Evolutionary conservation across 2,113 vertebrate genomes (phyloP).

Genomic region (Heliornis fulica): DNA sequence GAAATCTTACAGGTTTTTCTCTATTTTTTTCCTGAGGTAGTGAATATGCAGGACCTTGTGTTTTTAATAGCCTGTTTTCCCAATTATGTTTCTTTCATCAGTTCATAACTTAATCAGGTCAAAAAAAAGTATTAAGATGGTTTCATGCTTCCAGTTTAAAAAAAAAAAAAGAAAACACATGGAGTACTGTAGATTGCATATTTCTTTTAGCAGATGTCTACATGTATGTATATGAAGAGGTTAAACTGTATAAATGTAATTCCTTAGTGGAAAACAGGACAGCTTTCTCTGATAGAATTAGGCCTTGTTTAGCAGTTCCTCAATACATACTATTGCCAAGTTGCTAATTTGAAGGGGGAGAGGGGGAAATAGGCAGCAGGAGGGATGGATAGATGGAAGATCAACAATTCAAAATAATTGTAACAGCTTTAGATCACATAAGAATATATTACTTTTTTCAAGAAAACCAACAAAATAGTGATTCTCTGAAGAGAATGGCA

Average conservation of each 20-base stretch:
- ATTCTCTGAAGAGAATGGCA: neutral
- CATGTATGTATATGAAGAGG: neutral
- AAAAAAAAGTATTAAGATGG: neutral
- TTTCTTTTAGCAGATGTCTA: neutral
- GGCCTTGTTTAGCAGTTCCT: neutral
- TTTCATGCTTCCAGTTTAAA: neutral
- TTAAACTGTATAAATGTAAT: neutral
- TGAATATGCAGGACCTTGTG: neutral
- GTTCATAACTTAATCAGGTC: neutral
- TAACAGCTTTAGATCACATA: neutral
- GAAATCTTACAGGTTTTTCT: neutral
- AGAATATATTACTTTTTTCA: neutral
- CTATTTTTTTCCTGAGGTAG: neutral
- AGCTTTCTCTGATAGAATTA: neutral
- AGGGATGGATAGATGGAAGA: too few relatives aligned
- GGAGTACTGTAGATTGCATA: neutral
- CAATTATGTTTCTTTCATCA: neutral
- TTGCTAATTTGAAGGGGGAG: neutral
- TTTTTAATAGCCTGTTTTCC: neutral
- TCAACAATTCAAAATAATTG: neutral
- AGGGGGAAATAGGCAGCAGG: too few relatives aligned
- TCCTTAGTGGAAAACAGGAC: neutral
- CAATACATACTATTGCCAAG: neutral
- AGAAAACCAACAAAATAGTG: neutral
- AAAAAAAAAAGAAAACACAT: neutral